These are phyloP conservation scores for Cabera pusaria DNA, from an alignment of 2,888 invertebrate genomes.

Conservation along the genomic window DNA sequence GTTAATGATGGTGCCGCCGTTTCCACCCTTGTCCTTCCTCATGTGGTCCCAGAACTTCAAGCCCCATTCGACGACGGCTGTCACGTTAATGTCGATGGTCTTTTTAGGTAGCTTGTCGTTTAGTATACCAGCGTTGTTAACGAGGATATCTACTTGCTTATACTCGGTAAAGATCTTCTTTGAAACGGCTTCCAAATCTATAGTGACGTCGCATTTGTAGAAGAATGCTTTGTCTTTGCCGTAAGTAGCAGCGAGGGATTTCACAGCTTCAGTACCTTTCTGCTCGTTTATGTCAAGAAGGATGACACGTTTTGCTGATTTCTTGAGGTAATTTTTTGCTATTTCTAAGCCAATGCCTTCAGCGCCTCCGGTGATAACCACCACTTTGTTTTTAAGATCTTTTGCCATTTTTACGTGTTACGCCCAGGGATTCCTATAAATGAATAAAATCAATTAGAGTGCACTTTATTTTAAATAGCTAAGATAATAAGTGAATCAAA, in stretches of 20 bases:
- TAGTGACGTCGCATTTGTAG: constrained; percentile 76
- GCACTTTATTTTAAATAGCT: too few species aligned
- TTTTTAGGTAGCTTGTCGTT: constrained; percentile 38
- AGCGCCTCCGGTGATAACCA: constrained; percentile 78
- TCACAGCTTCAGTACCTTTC: constrained; percentile 58
- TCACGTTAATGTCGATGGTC: constrained; percentile 58
- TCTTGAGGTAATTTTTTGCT: constrained; percentile 65
- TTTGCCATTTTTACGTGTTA: constrained; percentile 26
- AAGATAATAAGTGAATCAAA: too few species aligned
- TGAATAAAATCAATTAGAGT: too few species aligned
- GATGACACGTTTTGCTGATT: constrained; percentile 51
- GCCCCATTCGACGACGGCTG: constrained; percentile 56
- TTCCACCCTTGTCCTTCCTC: constrained; percentile 75
- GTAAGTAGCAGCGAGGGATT: constrained; percentile 62
- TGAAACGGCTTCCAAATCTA: constrained; percentile 62
- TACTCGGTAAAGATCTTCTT: constrained; percentile 44
- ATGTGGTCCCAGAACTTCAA: constrained; percentile 81
- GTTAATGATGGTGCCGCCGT: constrained; percentile 86
- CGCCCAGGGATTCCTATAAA: too few species aligned
- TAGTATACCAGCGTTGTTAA: constrained; percentile 67
- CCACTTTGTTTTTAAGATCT: constrained; percentile 37
- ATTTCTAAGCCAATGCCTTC: constrained; percentile 77
- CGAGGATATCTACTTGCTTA: constrained; percentile 60
- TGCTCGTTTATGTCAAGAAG: constrained; percentile 51
- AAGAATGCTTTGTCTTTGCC: constrained; percentile 69